Evolutionary conservation across 2,113 vertebrate species (phyloP), one percentile per base, ranked within the genome.

Genomic region (Chamaetylas fuelleborni): DNA sequence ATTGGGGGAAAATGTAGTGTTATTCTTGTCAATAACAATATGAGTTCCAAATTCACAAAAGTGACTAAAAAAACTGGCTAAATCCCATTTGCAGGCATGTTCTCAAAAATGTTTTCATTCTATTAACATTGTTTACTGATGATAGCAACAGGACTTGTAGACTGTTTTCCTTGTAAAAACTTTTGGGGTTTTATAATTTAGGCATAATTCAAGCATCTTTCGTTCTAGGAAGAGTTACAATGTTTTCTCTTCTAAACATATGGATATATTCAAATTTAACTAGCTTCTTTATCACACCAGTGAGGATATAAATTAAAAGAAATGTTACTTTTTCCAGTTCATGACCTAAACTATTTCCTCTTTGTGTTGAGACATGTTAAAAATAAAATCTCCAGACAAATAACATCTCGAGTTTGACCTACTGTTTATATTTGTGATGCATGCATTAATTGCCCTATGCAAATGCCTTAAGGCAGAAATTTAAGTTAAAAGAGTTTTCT

Each of bases 311-410:
- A 90, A 64, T 80, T 45, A 56, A 58, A 89, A 87, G 40, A 81
- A 95, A 92, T 74, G n/a, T 25, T 80, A 18, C 9, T 95, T 91
- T 88, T 91, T 85, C 57, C 50, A 79, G 73, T 94, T 95, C 73
- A 53, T 87, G 84, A 94, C 57, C 87, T 76, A 33, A 94, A 72
- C 47, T 31, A 74, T 91, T 92, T 96, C 93, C 81, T 89, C 24
- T 56, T 80, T 70, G 8, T 50, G 42, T 76, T 43, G 62, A 91
- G 58, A 76, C 31, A 90, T 43, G 54, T 65, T 87, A 71, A 90
- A 95, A 92, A 97, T 22, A 91, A 85, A 82, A 89, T 85, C 58
- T 69, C 84, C 42, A 70, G 79, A 48, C 25, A 47, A 82, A 73
- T 45, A 87, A 38, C 29, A 28, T 77, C 42, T 95, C 12, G 0